These are phyloP conservation scores for Capitella teleta DNA, from an alignment of 1,140 invertebrate genomes.

Conservation along the genomic window DNA sequence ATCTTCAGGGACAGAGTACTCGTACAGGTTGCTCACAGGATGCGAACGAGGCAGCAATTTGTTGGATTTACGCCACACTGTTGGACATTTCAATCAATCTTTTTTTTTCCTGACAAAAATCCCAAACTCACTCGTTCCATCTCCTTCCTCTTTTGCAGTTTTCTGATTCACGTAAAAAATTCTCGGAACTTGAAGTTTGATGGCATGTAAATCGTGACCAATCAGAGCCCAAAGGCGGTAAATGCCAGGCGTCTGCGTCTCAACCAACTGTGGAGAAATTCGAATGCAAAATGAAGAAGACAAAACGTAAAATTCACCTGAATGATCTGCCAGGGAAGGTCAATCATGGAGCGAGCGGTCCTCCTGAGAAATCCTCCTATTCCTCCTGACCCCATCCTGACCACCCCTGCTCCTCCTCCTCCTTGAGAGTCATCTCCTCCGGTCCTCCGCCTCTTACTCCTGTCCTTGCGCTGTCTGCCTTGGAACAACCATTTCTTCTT, in stretches of 20 bases:
- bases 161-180: conserved; percentile 93
- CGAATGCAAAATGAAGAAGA: not conserved
- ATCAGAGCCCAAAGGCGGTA: conserved; percentile 84
- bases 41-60: conserved; percentile 79
- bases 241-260: conserved; percentile 59
- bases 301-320: conserved; percentile 46
- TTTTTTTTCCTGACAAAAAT: not conserved
- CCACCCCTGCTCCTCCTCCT: conserved; percentile 7
- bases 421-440: conserved; percentile 13
- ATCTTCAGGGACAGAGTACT: conserved; percentile 79
- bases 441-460: conserved; percentile 28
- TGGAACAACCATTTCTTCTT: conserved; percentile 92
- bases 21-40: conserved; percentile 73
- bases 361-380: conserved; percentile 70
- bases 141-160: conserved; percentile 49
- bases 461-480: conserved; percentile 52
- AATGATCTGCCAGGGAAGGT: conserved; percentile 84
- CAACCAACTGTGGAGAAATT: conserved; percentile 23
- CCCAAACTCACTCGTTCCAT: conserved; percentile 47
- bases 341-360: conserved; percentile 67
- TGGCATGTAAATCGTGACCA: conserved; percentile 51
- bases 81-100: not conserved
- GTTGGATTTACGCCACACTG: conserved; percentile 67
- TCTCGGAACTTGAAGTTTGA: conserved; percentile 59
- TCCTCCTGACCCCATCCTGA: conserved; percentile 14